These are phyloP conservation scores for Tachypleus tridentatus DNA, from an alignment of 1,140 invertebrate species.

Conservation along the genomic window DNA sequence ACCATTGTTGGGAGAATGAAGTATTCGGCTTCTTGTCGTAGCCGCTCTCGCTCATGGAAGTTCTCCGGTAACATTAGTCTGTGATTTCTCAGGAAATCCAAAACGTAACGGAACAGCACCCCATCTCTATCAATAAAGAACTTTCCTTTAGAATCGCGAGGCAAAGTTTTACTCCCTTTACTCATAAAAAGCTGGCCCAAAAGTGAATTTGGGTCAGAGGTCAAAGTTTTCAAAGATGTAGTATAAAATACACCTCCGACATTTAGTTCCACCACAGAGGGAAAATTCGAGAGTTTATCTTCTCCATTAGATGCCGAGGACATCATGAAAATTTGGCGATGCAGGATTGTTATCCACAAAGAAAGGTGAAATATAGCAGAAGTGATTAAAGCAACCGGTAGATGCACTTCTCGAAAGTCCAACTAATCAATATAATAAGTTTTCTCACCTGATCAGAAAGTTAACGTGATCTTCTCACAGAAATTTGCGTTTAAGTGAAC, in stretches of 20 bases:
- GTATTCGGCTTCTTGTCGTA: constrained; percentile 76
- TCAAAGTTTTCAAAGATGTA: constrained; percentile 60
- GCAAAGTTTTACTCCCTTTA: constrained; percentile 17
- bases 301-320: too few relatives aligned
- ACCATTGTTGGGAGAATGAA: constrained; percentile 47
- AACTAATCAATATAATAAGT: too few relatives aligned
- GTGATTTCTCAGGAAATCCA: constrained; percentile 87
- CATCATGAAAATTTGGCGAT: too few relatives aligned
- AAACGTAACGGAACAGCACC: constrained; percentile 87
- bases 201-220: constrained; percentile 54
- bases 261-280: constrained; percentile 65
- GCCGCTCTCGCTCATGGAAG: constrained; percentile 80
- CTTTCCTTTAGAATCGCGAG: too few relatives aligned
- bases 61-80: constrained; percentile 82
- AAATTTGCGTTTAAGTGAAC: too few relatives aligned
- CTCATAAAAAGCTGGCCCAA: constrained; percentile 58
- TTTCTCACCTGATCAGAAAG: too few relatives aligned
- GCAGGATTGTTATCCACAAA: too few relatives aligned
- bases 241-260: constrained; percentile 84
- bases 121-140: constrained; percentile 91
- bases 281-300: constrained; percentile 5
- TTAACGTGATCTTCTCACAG: too few relatives aligned
- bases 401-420: too few relatives aligned
- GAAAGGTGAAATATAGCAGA: too few relatives aligned
- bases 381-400: too few relatives aligned